Percentiles rank a stretch among this genome's conserved stretches.
Conservation (phyloP, 2,113 vertebrate genomes). For the Pluvianellus socialis region DNA sequence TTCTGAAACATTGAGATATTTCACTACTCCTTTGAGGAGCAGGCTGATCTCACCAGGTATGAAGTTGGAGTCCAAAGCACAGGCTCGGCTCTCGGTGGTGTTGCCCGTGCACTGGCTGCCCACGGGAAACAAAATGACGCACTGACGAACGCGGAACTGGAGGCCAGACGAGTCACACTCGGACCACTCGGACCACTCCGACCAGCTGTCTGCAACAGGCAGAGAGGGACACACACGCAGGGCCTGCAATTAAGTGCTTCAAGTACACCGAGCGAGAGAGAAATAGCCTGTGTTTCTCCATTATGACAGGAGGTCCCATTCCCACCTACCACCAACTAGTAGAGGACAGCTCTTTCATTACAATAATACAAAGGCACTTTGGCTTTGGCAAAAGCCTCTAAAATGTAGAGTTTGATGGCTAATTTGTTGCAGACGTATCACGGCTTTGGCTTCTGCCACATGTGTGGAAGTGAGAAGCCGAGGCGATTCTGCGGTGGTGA, state of each 20-base stretch:
- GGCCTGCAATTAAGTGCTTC: not conserved
- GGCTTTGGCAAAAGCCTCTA: not conserved
- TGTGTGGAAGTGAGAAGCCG: fast-evolving
- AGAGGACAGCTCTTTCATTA: not conserved
- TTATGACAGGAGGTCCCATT: not conserved
- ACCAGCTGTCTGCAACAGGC: slow-evolving; percentile 89
- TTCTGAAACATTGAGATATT: not conserved
- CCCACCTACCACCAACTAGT: not conserved
- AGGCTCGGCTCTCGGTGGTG: slow-evolving; percentile 83
- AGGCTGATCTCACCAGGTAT: slow-evolving; percentile 85
- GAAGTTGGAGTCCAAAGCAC: slow-evolving; percentile 86
- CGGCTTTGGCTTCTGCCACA: not conserved
- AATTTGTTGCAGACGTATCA: not conserved
- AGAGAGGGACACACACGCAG: not conserved
- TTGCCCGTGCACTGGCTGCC: slow-evolving; percentile 93
- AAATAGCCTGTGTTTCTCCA: not conserved
- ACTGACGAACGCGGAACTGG: slow-evolving; percentile 87
- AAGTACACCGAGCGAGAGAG: not conserved
- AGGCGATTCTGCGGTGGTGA: not conserved
- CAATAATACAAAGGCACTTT: fast-evolving
- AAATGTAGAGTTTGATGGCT: not conserved
- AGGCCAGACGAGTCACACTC: slow-evolving; percentile 82
- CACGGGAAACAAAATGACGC: slow-evolving; percentile 87
- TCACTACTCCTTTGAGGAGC: not conserved
- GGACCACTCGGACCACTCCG: slow-evolving; percentile 92